phyloP scores from a whole-genome alignment of 2,113 vertebrate species.

The Cebus imitator region DNA sequence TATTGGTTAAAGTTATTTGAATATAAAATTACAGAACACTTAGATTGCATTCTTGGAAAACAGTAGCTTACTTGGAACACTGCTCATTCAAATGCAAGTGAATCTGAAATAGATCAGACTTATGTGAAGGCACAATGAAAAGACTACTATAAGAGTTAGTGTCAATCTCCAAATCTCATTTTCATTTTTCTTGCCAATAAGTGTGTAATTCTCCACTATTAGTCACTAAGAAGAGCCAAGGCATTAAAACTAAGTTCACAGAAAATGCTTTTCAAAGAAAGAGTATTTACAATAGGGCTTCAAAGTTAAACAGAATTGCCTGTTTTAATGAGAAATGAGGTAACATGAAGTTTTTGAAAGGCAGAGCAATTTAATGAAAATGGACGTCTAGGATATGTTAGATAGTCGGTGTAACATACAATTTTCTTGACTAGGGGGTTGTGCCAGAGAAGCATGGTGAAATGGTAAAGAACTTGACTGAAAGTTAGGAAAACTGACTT shows the following conservation, averaged over 20 bases:
- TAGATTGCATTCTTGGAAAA: not conserved
- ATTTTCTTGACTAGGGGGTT: not conserved
- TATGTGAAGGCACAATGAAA: not conserved
- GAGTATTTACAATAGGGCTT: not conserved
- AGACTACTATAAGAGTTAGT: not conserved
- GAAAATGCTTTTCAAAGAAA: not conserved
- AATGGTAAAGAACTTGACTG: not conserved
- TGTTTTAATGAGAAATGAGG: not conserved
- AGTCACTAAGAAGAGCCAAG: not conserved
- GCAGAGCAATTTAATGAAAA: not conserved
- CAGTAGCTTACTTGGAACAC: not conserved
- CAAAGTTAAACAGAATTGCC: not conserved
- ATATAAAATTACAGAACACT: not conserved
- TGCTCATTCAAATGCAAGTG: not conserved
- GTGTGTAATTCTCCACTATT: not conserved
- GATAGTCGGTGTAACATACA: not conserved
- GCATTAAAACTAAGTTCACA: not conserved
- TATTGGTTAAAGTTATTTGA: not conserved
- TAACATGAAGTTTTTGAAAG: not conserved
- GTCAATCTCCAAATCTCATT: not conserved
- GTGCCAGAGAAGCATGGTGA: not conserved
- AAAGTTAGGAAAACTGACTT: not conserved
- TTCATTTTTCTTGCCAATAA: not conserved
- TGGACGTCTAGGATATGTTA: not conserved
- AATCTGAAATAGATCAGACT: not conserved